Percentiles rank a stretch among this genome's conserved stretches.
phyloP scores from a whole-genome alignment of 2,113 vertebrate species.

The pig (Sus scrofa) region T2T-Sscrofa CM000817.6:96273001-96273500 shows the following conservation, averaged over 20 bases:
- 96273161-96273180: not conserved
- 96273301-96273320: not conserved
- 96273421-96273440: not conserved
- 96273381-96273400: not conserved
- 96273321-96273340: not conserved
- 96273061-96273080: not conserved
- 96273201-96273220: not conserved
- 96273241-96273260: accelerated
- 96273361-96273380: not conserved
- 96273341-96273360: not conserved
- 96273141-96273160: not conserved
- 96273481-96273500: not conserved
- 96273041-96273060: not conserved
- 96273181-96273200: not conserved
- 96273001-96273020: not conserved
- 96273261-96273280: not conserved
- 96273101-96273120: not conserved
- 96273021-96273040: not conserved
- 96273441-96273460: too few relatives aligned
- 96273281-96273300: not conserved
- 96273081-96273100: not conserved
- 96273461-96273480: accelerated
- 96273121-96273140: not conserved
- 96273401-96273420: not conserved
- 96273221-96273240: not conserved